Evolutionary conservation across 2,797 vertebrate species (phyloP).

Genomic region (Thalassophryne amazonica): DNA sequence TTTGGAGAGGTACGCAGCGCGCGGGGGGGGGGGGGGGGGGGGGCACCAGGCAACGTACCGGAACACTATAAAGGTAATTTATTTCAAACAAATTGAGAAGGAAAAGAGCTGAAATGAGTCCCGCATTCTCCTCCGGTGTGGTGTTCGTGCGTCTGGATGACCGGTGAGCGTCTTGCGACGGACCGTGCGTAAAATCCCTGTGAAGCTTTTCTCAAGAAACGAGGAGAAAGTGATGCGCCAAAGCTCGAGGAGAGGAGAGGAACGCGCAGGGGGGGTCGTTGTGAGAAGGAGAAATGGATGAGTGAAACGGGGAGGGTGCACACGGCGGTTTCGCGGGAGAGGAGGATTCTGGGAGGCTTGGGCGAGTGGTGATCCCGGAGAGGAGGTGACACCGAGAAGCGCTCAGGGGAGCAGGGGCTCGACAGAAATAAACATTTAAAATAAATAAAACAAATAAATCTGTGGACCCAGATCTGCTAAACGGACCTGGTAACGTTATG

Average conservation of each 20-base stretch:
- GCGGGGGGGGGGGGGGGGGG: background rate
- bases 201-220: background rate
- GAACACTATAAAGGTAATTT: background rate
- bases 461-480: no score
- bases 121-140: background rate
- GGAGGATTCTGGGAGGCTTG: background rate
- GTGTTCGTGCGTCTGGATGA: background rate
- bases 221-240: no score
- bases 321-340: background rate
- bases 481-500: no score
- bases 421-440: no score
- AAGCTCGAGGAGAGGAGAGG: background rate
- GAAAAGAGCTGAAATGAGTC: background rate
- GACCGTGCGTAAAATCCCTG: conserved; percentile 36
- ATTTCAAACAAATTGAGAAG: background rate
- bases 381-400: no score
- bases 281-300: no score
- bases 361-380: background rate
- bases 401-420: no score
- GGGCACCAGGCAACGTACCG: background rate
- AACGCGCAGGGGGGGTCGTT: background rate
- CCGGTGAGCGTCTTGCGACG: background rate
- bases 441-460: no score
- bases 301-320: background rate
- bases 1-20: conserved; percentile 19